phyloP scores from a whole-genome alignment of 92 coral and sea anemone genomes.

The Chrysogorgia sp. region DNA sequence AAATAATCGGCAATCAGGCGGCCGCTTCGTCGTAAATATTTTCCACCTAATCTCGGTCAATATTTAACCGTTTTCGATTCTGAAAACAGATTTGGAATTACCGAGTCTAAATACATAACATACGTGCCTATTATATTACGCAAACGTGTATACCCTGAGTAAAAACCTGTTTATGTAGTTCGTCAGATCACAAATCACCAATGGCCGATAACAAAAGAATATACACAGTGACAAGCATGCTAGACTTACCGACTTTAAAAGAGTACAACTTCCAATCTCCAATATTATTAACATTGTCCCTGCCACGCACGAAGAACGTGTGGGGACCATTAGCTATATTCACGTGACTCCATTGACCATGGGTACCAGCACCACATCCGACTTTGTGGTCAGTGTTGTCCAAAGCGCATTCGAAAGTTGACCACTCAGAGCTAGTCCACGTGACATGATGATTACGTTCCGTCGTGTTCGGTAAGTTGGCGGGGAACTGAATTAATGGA shows the following conservation, averaged over 20 bases:
- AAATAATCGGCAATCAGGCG: no score
- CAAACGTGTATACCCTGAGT: no score
- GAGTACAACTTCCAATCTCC: conserved; percentile 21
- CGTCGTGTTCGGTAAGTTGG: conserved; percentile 13
- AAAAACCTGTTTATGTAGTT: no score
- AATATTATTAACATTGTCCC: conserved; percentile 5
- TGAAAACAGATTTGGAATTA: no score
- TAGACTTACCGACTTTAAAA: conserved; percentile 28
- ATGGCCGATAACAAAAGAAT: no score
- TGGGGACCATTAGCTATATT: conserved; percentile 38
- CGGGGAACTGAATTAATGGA: conserved; percentile 15
- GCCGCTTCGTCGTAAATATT: no score
- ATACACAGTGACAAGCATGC: no score
- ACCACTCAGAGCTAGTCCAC: conserved; percentile 28
- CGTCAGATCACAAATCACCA: no score
- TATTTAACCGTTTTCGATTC: no score
- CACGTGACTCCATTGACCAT: conserved; percentile 16
- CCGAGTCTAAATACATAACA: no score
- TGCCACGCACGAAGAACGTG: conserved; percentile 40
- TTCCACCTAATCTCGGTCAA: no score
- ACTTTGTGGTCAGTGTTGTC: not conserved
- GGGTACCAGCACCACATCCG: conserved; percentile 23
- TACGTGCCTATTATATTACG: no score
- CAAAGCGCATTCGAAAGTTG: conserved; percentile 25
- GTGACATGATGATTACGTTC: conserved; percentile 10